Conservation (phyloP, 2,113 vertebrate genomes). For the Lycocorax pyrrhopterus region DNA sequence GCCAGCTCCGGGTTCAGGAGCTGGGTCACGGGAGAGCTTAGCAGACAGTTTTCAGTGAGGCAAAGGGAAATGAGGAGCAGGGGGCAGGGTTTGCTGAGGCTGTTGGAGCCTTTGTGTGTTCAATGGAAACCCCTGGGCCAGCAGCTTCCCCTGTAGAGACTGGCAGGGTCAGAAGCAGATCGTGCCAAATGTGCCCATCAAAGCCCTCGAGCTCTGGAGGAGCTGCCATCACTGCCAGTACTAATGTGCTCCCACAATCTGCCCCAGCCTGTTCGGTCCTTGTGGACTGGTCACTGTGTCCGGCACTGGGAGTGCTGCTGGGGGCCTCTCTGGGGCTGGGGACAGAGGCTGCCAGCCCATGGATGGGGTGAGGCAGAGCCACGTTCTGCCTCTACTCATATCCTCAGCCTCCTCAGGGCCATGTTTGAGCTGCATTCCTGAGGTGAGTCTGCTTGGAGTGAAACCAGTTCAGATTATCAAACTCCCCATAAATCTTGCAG, state of each 20-base stretch:
- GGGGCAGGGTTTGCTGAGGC: neutral
- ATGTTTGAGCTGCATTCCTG: neutral
- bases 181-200: neutral
- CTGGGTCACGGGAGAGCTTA: neutral
- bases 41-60: neutral
- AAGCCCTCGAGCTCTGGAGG: neutral
- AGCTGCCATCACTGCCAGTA: neutral
- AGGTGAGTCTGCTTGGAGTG: neutral
- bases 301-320: neutral
- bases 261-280: neutral
- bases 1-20: neutral
- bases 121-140: neutral
- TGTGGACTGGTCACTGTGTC: rapidly evolving
- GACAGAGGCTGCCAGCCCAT: neutral
- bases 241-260: rapidly evolving
- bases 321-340: neutral
- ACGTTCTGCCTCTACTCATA: neutral
- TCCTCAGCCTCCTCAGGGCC: neutral
- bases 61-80: neutral
- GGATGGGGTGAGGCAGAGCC: neutral
- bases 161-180: no score
- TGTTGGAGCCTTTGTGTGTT: neutral
- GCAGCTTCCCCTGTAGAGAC: neutral
- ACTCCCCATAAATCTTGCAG: neutral
- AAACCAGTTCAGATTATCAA: neutral